Percentiles rank a stretch among this genome's conserved stretches.
phyloP scores from a whole-genome alignment of 37 sponge, comb jelly and placozoan species.

The Geodia barretti region DNA sequence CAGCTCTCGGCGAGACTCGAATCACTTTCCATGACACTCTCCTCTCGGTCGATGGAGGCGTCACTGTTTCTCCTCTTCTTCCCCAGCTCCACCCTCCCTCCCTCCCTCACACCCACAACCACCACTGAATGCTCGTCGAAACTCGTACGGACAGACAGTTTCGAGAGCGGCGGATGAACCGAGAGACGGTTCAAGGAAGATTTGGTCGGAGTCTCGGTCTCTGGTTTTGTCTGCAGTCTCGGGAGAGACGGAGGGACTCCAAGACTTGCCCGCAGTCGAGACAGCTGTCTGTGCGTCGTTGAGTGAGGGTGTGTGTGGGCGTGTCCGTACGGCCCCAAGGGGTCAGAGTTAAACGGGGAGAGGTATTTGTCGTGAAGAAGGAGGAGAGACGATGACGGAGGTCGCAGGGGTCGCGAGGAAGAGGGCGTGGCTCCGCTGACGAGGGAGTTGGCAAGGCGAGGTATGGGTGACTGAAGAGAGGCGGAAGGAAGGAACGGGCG shows the following conservation, averaged over 20 bases:
- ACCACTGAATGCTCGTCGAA: background rate
- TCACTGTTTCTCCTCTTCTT: slow-evolving; percentile 28
- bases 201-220: background rate
- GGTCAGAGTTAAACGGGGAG: slow-evolving; percentile 43
- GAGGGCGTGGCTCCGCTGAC: background rate
- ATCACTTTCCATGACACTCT: slow-evolving; percentile 33
- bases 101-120: background rate
- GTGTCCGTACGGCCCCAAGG: background rate
- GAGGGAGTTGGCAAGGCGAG: background rate
- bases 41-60: slow-evolving; percentile 14
- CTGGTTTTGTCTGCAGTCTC: background rate
- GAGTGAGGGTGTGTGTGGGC: background rate
- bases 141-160: slow-evolving; percentile 19
- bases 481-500: slow-evolving; percentile 11
- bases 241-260: background rate
- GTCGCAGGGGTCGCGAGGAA: background rate
- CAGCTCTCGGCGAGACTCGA: background rate
- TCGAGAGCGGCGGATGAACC: slow-evolving; percentile 20
- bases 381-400: background rate
- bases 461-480: slow-evolving; percentile 42
- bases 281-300: background rate
- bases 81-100: background rate
- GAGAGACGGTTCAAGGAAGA: background rate
- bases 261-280: background rate
- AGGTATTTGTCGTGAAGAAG: slow-evolving; percentile 40